Base-by-base conservation (phyloP, 2,113 vertebrate species). In the Athene noctua region DNA sequence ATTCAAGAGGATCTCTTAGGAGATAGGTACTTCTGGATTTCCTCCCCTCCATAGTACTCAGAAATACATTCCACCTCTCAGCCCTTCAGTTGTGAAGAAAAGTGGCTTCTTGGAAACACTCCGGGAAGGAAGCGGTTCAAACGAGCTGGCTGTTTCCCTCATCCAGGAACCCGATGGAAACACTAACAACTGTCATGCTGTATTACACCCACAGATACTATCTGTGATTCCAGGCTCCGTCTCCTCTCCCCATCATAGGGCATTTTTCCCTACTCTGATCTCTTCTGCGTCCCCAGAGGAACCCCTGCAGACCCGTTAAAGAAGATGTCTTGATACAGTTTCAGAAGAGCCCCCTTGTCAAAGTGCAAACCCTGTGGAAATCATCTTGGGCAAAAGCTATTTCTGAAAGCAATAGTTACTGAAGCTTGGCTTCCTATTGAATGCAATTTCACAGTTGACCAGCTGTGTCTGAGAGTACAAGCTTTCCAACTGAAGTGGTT, bases 371-470 rank as follows among this genome's bases (percentile, higher is more conserved):
- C 44, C 67, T 83, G 72, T 66, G 80, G 83, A 91, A 95, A 94
- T 91, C 2, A 4, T 49, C 57, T 30, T 47, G 22, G 62, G 52
- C 6, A 90, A 86, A 88, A 90, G 58, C 54, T 83, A 9, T 94
- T 94, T 92, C 86, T 88, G 58, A 40, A 77, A 92, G 83, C 62
- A 94, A 44, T 15, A 30, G 44, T 27, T 72, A 55, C 74, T 86
- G 86, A 86, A 75, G 91, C 66, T 57, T 26, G 58, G n/a, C 80
- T 72, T 89, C 84, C 36, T 34, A 11, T 7, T 46, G 40, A 80
- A 63, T 59, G 80, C 44, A 88, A 58, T 86, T 92, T 86, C 86
- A 86, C 79, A 88, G 88, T 40, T 94, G 91, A 65, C 58, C 86
- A 75, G 47, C 79, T 88, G 47, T 75, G 47, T 51, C 74, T 72